Base-by-base conservation (phyloP, 2,888 invertebrate genomes). In the Stenodera caucasica region DNA sequence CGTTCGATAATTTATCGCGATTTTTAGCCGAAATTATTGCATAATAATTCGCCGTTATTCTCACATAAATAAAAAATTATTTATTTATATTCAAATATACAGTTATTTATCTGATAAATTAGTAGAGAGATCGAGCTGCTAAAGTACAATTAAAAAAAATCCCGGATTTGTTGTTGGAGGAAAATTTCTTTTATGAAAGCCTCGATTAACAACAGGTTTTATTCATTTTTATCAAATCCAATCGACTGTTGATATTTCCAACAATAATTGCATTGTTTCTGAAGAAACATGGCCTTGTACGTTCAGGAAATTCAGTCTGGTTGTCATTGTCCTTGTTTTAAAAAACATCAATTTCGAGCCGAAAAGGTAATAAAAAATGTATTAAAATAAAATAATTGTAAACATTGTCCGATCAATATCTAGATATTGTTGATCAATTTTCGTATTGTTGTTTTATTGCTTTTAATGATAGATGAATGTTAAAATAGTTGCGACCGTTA, bases 221-320 rank as follows among this genome's bases (percentile, higher is more conserved):
- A 18, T 40, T 40, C 11, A 26, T 26, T 26, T 26, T 26, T 26
- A 2, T 26, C 5, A 4, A 26, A 26, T 4, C n/a, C n/a, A n/a
- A n/a, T n/a, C n/a, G n/a, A n/a, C n/a, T n/a, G n/a, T n/a, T n/a
- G n/a, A 40, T 40, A 18, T 40, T 40, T 40, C 37, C 37, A 40
- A 12, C 15, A 15, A 0, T 15, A 40, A 40, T 18, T 45, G 45
- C 45, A 21, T 23, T n/a, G 23, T 45, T 45, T 18, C 2, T 18
- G 21, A 45, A 21, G 45, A 45, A 23, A 2, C n/a, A 23, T 37
- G 61, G 49, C 61, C 61, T 61, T 58, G 61, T 45, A 33, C 18
- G 49, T 55, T 52, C 61, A 58, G 58, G 61, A 61, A 61, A 61
- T 58, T 58, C 57, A 21, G 61, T 61, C 61, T 61, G 61, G 55